Evolutionary conservation across 2,113 vertebrate genomes (phyloP), one percentile per base, ranked within the genome.

Genomic region (Columbina picui): DNA sequence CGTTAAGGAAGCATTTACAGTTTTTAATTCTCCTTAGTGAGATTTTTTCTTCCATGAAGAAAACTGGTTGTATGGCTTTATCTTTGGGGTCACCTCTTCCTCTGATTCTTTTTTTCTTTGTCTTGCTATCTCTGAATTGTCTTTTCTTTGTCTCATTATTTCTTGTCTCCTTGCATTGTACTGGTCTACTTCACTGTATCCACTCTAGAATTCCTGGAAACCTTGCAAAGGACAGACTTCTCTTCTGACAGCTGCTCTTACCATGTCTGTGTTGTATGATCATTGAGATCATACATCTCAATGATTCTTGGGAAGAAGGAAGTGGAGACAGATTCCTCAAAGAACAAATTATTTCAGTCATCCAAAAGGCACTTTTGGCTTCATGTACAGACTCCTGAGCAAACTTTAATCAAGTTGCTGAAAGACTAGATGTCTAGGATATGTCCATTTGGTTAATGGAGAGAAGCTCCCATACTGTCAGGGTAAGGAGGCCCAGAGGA

Each of bases 1-100:
- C 2, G 4, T 50, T 65, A 60, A 0, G 6, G 57, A 84, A 67
- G 10, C 64, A 93, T 90, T 89, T 82, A 74, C 43, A 64, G 60
- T 68, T 78, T 86, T 79, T 79, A 89, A 36, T 84, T 89, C 60
- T 79, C 65, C 71, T 79, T 39, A 65, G 49, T 68, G 59, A 89
- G 39, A 57, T 41, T 76, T 90, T 90, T 89, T 86, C 57, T 89
- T 19, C 4, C 26, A 34, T 8, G 0, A 90, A 79, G 20, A 89
- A 89, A 81, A 53, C 13, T 25, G 9, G 11, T 53, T 57, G 16
- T 61, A 38, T 27, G 29, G 17, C 4, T 79, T 86, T 23, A 22
- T 47, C 50, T 87, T 85, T 47, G 10, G 11, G 20, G 23, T 80
- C 52, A n/a, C 52, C 25, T 69, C 30, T 69, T 88, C 21, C 14